These are phyloP conservation scores for Sesamia nonagrioides DNA, from an alignment of 1,140 invertebrate genomes.

Conservation along the genomic window DNA sequence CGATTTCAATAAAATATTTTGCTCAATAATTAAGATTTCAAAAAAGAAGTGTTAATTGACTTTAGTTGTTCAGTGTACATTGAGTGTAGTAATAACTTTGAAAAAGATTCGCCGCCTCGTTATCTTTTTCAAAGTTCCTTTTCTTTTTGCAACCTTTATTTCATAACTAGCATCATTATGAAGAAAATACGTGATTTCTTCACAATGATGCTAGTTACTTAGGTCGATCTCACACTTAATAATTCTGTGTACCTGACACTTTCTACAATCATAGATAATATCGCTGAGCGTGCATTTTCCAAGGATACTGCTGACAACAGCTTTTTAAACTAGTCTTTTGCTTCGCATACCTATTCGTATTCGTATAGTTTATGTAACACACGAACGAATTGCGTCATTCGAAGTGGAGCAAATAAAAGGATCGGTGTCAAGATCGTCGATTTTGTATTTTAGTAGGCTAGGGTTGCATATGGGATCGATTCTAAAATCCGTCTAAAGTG, in stretches of 20 bases:
- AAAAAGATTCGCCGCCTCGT: too few relatives aligned
- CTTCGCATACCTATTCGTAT: background rate
- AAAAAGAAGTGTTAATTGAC: too few relatives aligned
- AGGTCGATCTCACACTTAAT: background rate
- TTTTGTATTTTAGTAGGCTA: constrained; percentile 40
- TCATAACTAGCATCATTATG: constrained; percentile 18
- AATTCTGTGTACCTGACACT: background rate
- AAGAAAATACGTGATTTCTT: constrained; percentile 37
- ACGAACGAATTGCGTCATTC: constrained; percentile 44
- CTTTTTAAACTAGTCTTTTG: background rate
- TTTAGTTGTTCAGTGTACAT: too few relatives aligned
- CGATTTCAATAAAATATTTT: too few relatives aligned
- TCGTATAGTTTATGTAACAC: constrained; percentile 12
- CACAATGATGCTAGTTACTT: too few relatives aligned
- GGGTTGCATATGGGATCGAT: constrained; percentile 37
- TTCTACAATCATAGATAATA: background rate
- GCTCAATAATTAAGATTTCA: too few relatives aligned
- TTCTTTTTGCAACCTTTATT: background rate
- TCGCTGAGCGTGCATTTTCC: background rate
- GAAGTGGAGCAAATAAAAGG: constrained; percentile 44
- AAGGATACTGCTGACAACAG: background rate
- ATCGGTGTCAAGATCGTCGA: constrained; percentile 47
- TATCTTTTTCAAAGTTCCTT: background rate
- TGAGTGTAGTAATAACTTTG: constrained; percentile 6
- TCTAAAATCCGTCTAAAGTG: constrained; percentile 50